Evolutionary conservation across 2,113 vertebrate genomes (phyloP).

Genomic region (Chaetops frenatus): DNA sequence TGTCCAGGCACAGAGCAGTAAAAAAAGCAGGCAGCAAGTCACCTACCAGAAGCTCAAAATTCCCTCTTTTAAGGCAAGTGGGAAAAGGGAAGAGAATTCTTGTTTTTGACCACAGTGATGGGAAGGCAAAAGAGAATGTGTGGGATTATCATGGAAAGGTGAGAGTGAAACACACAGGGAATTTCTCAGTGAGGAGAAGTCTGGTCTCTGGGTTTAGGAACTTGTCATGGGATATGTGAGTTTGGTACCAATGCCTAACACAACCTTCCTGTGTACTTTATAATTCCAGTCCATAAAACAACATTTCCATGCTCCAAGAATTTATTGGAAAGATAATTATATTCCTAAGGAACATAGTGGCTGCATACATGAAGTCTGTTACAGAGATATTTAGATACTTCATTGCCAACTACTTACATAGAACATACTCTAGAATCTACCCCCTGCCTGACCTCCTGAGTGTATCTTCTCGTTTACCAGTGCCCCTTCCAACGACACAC

Average conservation of each 20-base stretch:
- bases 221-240: background rate
- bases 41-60: background rate
- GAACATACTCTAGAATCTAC: background rate
- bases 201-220: background rate
- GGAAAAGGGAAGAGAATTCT: background rate
- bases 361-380: background rate
- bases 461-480: background rate
- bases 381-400: background rate
- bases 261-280: background rate
- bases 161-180: background rate
- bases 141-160: background rate
- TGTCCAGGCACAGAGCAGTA: background rate
- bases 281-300: background rate
- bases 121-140: background rate
- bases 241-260: rapidly evolving
- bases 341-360: background rate
- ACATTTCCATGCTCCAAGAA: background rate
- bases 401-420: background rate
- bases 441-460: background rate
- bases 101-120: background rate
- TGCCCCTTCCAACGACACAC: background rate
- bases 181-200: background rate
- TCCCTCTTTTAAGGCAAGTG: rapidly evolving
- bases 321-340: background rate
- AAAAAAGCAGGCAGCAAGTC: background rate